Conservation (phyloP, 23 tunicate genomes). For the Trididemnum miniatum region DNA sequence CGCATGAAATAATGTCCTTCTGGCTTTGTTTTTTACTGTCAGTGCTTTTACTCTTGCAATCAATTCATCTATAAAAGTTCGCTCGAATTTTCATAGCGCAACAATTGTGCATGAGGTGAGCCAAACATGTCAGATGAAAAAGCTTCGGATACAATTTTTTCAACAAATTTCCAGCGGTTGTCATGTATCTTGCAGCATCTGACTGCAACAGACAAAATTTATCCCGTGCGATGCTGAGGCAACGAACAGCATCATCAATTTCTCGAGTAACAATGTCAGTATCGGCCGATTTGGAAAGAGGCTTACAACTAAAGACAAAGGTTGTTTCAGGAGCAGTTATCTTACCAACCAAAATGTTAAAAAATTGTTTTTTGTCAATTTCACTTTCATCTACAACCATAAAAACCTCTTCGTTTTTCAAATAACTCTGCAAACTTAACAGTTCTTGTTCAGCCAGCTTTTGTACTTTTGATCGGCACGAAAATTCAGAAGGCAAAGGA, state of each 20-base stretch:
- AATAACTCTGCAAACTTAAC: no score
- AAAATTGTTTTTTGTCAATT: no score
- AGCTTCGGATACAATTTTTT: constrained; percentile 36
- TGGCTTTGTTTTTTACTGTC: constrained; percentile 37
- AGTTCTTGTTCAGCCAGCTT: no score
- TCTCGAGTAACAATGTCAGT: constrained; percentile 20
- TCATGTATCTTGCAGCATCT: constrained; percentile 46
- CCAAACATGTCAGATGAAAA: constrained; percentile 36
- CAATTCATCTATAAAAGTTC: constrained; percentile 22
- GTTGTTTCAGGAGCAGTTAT: no score
- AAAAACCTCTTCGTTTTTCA: no score
- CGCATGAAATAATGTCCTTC: constrained; percentile 32
- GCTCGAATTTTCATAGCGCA: constrained; percentile 16
- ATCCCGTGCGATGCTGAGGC: constrained; percentile 7
- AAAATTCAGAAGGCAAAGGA: no score
- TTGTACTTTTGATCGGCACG: no score
- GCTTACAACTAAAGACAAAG: no score
- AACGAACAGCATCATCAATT: constrained; percentile 38
- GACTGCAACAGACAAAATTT: constrained; percentile 21
- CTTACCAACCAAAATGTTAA: no score
- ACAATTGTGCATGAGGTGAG: constrained; percentile 31
- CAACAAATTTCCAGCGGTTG: constrained; percentile 24
- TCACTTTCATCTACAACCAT: no score
- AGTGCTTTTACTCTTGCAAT: constrained; percentile 36
- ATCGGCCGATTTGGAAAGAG: no score